Base-by-base conservation (phyloP, 2,797 vertebrate genomes). In the Acrocephalus scirpaceus region DNA sequence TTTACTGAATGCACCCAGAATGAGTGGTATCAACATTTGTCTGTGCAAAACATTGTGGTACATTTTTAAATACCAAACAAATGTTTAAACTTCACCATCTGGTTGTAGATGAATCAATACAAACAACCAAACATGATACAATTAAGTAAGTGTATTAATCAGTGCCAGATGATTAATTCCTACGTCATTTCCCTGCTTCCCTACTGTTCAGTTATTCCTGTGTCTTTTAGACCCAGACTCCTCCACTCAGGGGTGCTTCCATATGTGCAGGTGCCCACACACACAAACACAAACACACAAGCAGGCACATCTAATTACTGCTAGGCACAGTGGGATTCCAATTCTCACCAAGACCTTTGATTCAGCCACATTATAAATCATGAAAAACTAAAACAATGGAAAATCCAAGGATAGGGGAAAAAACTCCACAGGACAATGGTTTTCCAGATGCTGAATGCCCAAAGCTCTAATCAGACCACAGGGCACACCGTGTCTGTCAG, bases 31-130 rank as follows among this genome's bases (percentile, higher is more conserved):
- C 95, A 88, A 89, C 92, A 92, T 88, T 92, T 92, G 81, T 53
- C 92, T 92, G 78, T 70, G 64, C 42, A 94, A 97, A 97, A 96
- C 93, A 82, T 91, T 95, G 93, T 87, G 82, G 90, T 94, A 90
- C 69, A 71, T 94, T 96, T 96, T 94, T 80, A 96, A 95, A 93
- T 94, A 96, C 56, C 87, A 88, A 97, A 93, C 80, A 88, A 96
- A 93, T 94, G 96, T 96, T 97, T 96, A 95, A 96, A 95, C 93
- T 95, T 95, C 74, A 95, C 95, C 96, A 97, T 96, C 95, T 97
- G 95, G 94, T 96, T 96, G 88, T 94, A 91, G 71, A 92, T 88
- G 73, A 40, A 91, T 92, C 93, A 97, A 94, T 92, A 96, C 79
- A 96, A 97, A 97, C 94, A 97, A 94, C 76, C 34, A 96, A 95